Base-by-base conservation (phyloP, 2,888 invertebrate species). In the Tetramorium bicarinatum region DNA sequence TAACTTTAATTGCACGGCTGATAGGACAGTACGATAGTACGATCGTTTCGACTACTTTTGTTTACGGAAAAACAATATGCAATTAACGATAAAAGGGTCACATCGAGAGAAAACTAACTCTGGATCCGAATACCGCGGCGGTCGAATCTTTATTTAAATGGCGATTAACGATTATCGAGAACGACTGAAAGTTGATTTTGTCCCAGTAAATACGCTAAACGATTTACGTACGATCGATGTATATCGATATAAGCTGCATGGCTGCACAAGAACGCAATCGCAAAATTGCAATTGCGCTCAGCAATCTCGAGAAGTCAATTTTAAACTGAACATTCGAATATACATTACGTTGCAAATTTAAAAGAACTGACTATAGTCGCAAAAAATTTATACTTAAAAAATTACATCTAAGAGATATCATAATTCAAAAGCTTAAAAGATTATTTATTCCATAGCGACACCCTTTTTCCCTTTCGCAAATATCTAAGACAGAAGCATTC, bases 1-100 rank as follows among this genome's bases (percentile, higher is more conserved):
- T 84, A 87, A 90, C 90, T 90, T 89, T 89, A 89, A 89, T 88
- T 90, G 85, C 79, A 59, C 54, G 38, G 71, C 47, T 59, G 79
- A 80, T 80, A 80, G 56, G 4, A 72, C 72, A 54, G 56, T 41
- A 49, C 38, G 52, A 54, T 52, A 49, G 61, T 44, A 25, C 8
- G 41, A 38, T 25, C 52, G 18, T 59, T 61, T 75, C 21, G 41
- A 41, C 47, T 61, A 76, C 29, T 79, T 82, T 77, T 21, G 52
- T 64, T 82, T 76, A 76, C 54, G 52, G 77, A 52, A 79, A 71
- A 82, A 76, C 81, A 76, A 74, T 76, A 52, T 44, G 79, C 81
- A 76, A 41, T 62, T 75, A 81, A 82, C 54, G 79, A 47, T 76
- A 74, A 74, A 82, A 79, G 44, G 52, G 41, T 13, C 6, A 47